Evolutionary conservation across 2,888 invertebrate genomes (phyloP), one percentile per base, ranked within the genome.

Genomic region (Agrilus cyanescens): DNA sequence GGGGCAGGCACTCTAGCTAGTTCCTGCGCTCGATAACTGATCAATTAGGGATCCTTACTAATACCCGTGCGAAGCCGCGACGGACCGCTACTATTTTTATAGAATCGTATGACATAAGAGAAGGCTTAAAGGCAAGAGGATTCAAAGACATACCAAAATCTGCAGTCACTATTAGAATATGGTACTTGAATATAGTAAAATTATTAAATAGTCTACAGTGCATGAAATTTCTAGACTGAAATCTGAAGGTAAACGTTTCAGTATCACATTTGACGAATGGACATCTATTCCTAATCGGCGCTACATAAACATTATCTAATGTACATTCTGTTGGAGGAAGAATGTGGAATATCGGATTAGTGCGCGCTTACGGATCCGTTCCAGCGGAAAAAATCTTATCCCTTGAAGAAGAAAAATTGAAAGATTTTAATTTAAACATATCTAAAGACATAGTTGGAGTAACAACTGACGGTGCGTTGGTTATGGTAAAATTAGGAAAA

Each of bases 221-320:
- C n/a, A 43, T 33, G 39, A 43, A 43, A 41, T 45, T 30, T 30
- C 41, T 38, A 45, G 34, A 41, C 35, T 41, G 35, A 45, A 45
- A 45, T 41, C 36, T 38, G 38, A 45, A 41, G 45, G 41, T 41
- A 45, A 45, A 38, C 38, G 41, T 34, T 45, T 45, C 38, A 45
- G 41, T 45, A 38, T 45, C 31, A 45, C 45, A 35, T 41, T 45
- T 41, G 41, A 45, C 38, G 41, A 45, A 38, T 45, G 45, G 45
- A 45, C 38, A 45, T 45, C 41, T 38, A 41, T 45, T 38, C 38
- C 38, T 41, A 45, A 45, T 41, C 41, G 45, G 37, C 41, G 45
- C 29, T 41, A 41, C 36, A 37, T 41, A 41, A 41, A 45, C 37
- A 41, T 38, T 20, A n/a, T n/a, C n/a, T n/a, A 41, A 41, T 35